Conservation (phyloP, 2,888 invertebrate genomes). For the Cerastoderma edule region DNA sequence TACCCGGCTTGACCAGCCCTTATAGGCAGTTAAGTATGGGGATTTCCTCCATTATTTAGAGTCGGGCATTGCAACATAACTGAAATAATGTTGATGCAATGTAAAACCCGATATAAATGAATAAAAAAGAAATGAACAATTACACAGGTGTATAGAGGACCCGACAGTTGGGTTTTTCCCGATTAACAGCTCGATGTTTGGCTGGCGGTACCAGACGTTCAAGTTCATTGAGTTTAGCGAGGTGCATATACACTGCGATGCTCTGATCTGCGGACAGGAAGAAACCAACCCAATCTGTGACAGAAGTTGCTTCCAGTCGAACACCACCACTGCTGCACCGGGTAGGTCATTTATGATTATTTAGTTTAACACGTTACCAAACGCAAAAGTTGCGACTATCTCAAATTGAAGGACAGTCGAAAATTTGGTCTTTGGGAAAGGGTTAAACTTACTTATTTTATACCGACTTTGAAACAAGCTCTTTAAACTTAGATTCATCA, state of each 20-base stretch:
- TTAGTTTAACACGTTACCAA: too few relatives aligned
- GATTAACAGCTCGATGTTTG: slow-evolving; percentile 71
- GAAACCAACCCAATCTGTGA: slow-evolving; percentile 73
- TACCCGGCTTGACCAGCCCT: too few relatives aligned
- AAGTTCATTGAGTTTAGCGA: slow-evolving; percentile 66
- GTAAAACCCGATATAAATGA: not conserved
- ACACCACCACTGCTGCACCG: slow-evolving; percentile 54
- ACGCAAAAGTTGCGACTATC: too few relatives aligned
- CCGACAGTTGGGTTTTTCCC: slow-evolving; percentile 70
- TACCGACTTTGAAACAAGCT: too few relatives aligned
- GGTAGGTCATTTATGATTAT: too few relatives aligned
- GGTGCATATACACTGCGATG: slow-evolving; percentile 76
- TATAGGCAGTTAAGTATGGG: too few relatives aligned
- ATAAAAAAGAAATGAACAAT: not conserved
- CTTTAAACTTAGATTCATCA: too few relatives aligned
- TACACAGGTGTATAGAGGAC: slow-evolving; percentile 70
- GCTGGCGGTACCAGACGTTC: slow-evolving; percentile 76
- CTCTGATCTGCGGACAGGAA: slow-evolving; percentile 70
- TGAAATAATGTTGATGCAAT: not conserved
- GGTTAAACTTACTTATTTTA: too few relatives aligned
- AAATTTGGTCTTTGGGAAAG: too few relatives aligned
- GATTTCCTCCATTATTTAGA: too few relatives aligned
- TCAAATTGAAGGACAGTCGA: too few relatives aligned
- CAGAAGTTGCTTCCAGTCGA: slow-evolving; percentile 67
- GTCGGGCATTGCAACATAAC: not conserved